Evolutionary conservation across 2,888 invertebrate genomes (phyloP).

Genomic region (Ophioninae sp.): DNA sequence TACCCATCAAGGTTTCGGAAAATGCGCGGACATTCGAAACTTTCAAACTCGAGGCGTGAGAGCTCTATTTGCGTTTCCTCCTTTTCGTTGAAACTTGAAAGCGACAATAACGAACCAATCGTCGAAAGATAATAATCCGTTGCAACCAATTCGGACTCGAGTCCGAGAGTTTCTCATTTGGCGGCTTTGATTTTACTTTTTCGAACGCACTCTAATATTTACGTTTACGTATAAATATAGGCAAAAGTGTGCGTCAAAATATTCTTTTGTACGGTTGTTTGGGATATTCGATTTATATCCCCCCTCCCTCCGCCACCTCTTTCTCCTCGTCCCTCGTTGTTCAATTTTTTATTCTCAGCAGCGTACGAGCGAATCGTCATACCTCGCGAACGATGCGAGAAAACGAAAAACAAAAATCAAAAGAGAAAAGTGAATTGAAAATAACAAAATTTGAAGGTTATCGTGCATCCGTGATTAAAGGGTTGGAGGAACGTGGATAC

Average conservation of each 20-base stretch:
- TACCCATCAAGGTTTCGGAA: not conserved
- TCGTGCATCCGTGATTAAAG: not conserved
- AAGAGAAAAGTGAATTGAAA: not conserved
- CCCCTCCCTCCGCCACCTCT: not conserved
- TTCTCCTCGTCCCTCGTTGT: not conserved
- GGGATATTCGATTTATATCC: slow-evolving; percentile 5
- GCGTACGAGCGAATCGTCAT: not conserved
- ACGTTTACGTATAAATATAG: slow-evolving; percentile 31
- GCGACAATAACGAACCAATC: not conserved
- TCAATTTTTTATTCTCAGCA: not conserved
- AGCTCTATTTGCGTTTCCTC: not conserved
- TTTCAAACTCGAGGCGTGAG: not conserved
- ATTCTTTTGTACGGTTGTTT: slow-evolving; percentile 24
- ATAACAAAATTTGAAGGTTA: not conserved
- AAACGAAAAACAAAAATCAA: not conserved
- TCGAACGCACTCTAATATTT: not conserved
- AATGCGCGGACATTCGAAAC: not conserved
- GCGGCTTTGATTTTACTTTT: not conserved
- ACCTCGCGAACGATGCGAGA: slow-evolving; percentile 6
- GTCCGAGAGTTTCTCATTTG: not conserved
- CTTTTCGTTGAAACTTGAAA: not conserved
- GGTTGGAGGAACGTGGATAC: not conserved
- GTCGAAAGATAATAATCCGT: not conserved
- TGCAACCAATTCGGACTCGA: not conserved
- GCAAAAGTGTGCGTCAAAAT: slow-evolving; percentile 52